Percentiles rank a stretch among this genome's conserved stretches.
phyloP scores from a whole-genome alignment of 2,113 vertebrate genomes.

The Leptobrachium ailaonicum region DNA sequence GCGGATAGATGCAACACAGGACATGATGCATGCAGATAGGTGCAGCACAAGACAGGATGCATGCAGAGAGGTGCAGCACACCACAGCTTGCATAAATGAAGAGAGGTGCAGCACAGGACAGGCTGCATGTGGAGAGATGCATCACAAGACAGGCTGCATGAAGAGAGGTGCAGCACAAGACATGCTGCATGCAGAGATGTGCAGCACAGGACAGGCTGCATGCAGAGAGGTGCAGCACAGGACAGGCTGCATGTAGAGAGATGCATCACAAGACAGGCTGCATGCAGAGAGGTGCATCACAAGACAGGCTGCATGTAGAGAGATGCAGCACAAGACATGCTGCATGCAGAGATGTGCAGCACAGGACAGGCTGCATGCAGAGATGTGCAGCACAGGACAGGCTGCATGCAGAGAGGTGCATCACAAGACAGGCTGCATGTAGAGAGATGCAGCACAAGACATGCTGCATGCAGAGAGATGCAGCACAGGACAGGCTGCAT shows the following conservation, averaged over 20 bases:
- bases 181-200: neutral
- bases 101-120: neutral
- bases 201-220: neutral
- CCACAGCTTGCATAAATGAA: neutral
- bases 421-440: no score
- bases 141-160: neutral
- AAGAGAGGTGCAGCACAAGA: neutral
- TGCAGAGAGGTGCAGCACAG: neutral
- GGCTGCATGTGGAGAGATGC: neutral
- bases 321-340: no score
- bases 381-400: neutral
- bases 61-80: neutral
- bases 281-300: no score
- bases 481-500: no score
- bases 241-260: no score
- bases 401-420: no score
- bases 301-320: no score
- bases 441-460: no score
- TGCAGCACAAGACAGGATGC: neutral
- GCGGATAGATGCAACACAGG: neutral
- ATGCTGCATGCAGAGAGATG: no score
- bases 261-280: no score
- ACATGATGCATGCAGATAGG: neutral
- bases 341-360: no score
- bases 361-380: neutral